Conservation (phyloP, 2,113 vertebrate species). For the Psittacara wagleri region DNA sequence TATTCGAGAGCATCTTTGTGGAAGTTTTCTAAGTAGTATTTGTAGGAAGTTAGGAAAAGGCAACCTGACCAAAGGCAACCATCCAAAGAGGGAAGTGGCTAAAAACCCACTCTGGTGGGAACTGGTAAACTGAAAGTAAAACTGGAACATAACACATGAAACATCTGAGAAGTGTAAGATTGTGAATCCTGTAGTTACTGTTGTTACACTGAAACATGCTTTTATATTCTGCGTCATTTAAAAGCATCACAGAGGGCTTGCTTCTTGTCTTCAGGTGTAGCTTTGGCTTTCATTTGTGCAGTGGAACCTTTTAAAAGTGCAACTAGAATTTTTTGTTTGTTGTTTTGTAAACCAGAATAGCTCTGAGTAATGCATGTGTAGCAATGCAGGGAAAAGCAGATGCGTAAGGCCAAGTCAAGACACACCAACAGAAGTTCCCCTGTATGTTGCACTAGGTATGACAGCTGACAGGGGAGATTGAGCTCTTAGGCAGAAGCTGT, state of each 20-base stretch:
- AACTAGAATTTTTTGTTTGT: no score
- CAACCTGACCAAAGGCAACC: background rate
- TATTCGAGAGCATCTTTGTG: background rate
- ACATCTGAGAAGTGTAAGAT: background rate
- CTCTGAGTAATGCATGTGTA: background rate
- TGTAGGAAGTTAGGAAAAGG: background rate
- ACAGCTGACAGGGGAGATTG: background rate
- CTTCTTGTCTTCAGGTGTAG: fast-evolving
- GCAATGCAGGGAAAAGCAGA: background rate
- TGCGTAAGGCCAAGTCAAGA: background rate
- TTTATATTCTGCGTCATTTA: background rate
- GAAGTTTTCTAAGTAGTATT: background rate
- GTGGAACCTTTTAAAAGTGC: background rate
- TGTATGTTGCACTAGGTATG: fast-evolving
- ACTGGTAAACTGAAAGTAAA: background rate
- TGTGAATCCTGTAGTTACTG: background rate
- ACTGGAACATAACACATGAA: fast-evolving
- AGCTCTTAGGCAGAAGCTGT: background rate
- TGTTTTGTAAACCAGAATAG: background rate
- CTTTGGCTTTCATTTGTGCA: background rate
- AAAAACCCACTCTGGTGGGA: background rate
- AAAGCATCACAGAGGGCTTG: background rate
- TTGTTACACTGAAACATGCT: background rate
- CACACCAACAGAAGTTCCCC: background rate
- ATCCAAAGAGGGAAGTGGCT: background rate